These are phyloP conservation scores for Phenganax stokvisi DNA, from an alignment of 92 coral and sea anemone species.

Conservation along the genomic window DNA sequence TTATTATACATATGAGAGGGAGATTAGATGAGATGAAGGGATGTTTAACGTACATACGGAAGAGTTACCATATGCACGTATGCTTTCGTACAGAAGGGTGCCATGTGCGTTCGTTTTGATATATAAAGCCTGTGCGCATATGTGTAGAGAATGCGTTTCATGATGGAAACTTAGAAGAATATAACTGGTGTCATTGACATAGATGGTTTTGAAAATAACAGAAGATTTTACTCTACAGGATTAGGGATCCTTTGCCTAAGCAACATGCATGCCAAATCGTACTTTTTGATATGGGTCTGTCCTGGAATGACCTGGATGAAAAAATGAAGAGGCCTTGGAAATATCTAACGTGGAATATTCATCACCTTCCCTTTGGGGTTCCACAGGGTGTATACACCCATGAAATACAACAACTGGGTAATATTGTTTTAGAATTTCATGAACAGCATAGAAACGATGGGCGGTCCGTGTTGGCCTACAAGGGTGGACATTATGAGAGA, in stretches of 20 bases:
- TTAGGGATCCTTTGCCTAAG: too few species aligned
- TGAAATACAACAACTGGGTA: background rate
- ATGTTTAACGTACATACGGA: too few species aligned
- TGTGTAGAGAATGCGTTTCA: too few species aligned
- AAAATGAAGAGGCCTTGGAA: background rate
- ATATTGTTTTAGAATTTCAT: background rate
- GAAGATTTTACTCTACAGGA: too few species aligned
- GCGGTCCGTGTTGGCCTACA: background rate
- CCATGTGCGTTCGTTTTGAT: too few species aligned
- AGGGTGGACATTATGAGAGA: background rate
- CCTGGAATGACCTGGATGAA: background rate
- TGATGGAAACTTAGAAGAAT: too few species aligned
- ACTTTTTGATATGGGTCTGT: background rate
- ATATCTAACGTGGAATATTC: background rate
- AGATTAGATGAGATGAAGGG: too few species aligned
- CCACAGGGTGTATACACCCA: background rate
- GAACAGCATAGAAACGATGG: background rate
- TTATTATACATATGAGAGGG: too few species aligned
- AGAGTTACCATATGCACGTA: too few species aligned
- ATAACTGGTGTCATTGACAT: too few species aligned
- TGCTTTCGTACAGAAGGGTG: too few species aligned
- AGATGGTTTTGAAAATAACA: too few species aligned
- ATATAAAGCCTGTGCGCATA: background rate
- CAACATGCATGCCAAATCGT: background rate
- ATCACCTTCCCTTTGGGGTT: background rate